Evolutionary conservation across 2,797 vertebrate species (phyloP).

Genomic region (Pelochelys cantorii): DNA sequence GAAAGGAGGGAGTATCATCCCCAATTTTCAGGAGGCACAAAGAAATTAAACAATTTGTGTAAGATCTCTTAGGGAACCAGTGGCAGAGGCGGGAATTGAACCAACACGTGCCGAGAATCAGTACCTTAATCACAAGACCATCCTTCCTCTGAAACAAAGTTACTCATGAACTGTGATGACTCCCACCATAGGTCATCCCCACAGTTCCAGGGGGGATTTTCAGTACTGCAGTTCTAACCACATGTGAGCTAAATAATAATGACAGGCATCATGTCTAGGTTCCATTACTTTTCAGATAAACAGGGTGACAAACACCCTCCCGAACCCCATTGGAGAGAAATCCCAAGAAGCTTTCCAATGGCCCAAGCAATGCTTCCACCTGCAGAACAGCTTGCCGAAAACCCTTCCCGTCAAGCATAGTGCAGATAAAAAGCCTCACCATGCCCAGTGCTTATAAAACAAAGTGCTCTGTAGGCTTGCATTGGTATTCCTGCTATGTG

Average conservation of each 20-base stretch:
- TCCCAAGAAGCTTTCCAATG: background rate
- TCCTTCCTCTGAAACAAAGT: background rate
- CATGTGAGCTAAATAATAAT: background rate
- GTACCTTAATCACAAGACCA: background rate
- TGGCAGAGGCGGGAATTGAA: background rate
- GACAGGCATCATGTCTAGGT: background rate
- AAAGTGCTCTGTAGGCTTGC: background rate
- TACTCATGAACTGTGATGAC: background rate
- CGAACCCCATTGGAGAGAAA: background rate
- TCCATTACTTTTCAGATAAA: background rate
- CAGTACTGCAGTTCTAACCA: background rate
- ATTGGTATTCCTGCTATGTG: background rate
- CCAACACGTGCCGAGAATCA: background rate
- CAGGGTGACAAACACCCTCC: background rate
- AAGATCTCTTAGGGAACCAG: background rate
- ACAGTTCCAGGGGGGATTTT: background rate
- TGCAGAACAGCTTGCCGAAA: background rate
- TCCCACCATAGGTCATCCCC: background rate
- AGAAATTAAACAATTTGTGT: background rate
- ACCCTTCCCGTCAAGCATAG: background rate
- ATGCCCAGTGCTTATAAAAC: background rate
- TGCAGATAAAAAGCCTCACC: background rate
- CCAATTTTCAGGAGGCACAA: background rate
- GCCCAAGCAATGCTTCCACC: background rate
- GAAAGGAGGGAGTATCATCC: background rate